Base-by-base conservation (phyloP, 2,797 vertebrate species). In the Oceanodroma leucorhoa region DNA sequence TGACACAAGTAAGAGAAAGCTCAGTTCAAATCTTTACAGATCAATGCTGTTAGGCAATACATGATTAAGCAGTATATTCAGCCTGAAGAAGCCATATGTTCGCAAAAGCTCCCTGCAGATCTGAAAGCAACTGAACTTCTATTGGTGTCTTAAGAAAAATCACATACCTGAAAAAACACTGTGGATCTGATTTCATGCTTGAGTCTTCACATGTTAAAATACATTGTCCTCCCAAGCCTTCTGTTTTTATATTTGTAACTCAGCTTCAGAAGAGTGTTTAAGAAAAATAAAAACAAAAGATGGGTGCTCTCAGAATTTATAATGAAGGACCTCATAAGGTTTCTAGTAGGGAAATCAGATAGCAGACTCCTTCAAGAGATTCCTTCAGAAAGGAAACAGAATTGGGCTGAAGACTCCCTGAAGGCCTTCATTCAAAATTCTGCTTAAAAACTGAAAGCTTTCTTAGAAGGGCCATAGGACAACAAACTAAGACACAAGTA, bases 1-100 rank as follows among this genome's bases (percentile, higher is more conserved):
- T 15, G 26, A 15, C 17, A 26, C 18, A 54, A 36, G 20, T 32
- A 77, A 76, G 21, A 62, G 5, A 73, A 87, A 83, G 18, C 19
- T 78, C 50, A 9, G 8, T 23, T 85, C 53, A 80, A 64, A 57
- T 30, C 29, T 73, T 45, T 29, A 41, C 78, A 89, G 78, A 87
- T 67, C 51, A 64, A 13, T 27, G 58, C 32, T 55, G 21, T 92
- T 78, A 87, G 6, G 26, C 48, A 85, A 91, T 43, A 66, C 66
- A 34, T 53, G 64, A 94, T 89, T 80, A 83, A 70, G 71, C 73
- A 93, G 73, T 14, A 81, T 29, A 94, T 86, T 91, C 85, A 93
- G 80, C 73, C 85, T 81, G 80, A 94, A 91, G 76, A 91, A 88
- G 61, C 73, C 0, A 0, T 83, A 58, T 51, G 38, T 27, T 90